Evolutionary conservation across 2,113 vertebrate species (phyloP).

Genomic region (Stegastes partitus): DNA sequence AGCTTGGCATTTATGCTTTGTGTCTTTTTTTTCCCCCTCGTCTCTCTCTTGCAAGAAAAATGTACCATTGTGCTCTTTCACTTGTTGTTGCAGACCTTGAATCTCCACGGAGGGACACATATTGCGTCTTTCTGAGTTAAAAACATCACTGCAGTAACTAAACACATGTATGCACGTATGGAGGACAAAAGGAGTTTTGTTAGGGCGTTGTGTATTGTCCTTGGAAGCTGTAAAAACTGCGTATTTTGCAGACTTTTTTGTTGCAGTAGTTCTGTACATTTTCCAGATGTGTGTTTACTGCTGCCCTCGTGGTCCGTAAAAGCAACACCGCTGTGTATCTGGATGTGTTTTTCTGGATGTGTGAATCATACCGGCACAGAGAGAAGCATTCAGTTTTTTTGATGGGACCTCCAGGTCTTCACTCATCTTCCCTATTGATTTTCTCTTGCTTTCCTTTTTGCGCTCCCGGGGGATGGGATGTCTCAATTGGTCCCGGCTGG

Average conservation of each 20-base stretch:
- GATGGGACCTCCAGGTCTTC: slow-evolving; percentile 79
- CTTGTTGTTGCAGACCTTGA: slow-evolving; percentile 34
- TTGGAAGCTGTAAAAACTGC: background rate
- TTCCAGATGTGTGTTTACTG: slow-evolving; percentile 31
- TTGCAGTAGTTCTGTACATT: slow-evolving; percentile 26
- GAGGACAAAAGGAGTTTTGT: background rate
- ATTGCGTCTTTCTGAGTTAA: slow-evolving; percentile 19
- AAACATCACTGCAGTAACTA: slow-evolving; percentile 12
- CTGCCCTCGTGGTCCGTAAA: slow-evolving; percentile 37
- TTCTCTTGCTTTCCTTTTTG: slow-evolving; percentile 78
- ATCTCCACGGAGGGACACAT: slow-evolving; percentile 36
- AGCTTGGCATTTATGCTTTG: slow-evolving; percentile 42
- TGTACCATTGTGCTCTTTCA: slow-evolving; percentile 26
- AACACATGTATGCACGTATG: slow-evolving; percentile 12
- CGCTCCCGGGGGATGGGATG: slow-evolving; percentile 75
- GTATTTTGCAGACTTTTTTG: slow-evolving; percentile 1
- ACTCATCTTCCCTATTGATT: slow-evolving; percentile 82
- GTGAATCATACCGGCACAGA: slow-evolving; percentile 70
- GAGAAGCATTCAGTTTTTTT: slow-evolving; percentile 68
- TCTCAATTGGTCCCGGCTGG: slow-evolving; percentile 78
- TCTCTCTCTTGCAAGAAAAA: slow-evolving; percentile 15
- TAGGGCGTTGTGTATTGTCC: slow-evolving; percentile 5
- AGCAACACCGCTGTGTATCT: slow-evolving; percentile 35
- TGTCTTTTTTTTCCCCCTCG: slow-evolving; percentile 7
- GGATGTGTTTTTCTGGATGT: slow-evolving; percentile 49